phyloP scores from a whole-genome alignment of 2,888 invertebrate species.

The Cerastis leucographa region DNA sequence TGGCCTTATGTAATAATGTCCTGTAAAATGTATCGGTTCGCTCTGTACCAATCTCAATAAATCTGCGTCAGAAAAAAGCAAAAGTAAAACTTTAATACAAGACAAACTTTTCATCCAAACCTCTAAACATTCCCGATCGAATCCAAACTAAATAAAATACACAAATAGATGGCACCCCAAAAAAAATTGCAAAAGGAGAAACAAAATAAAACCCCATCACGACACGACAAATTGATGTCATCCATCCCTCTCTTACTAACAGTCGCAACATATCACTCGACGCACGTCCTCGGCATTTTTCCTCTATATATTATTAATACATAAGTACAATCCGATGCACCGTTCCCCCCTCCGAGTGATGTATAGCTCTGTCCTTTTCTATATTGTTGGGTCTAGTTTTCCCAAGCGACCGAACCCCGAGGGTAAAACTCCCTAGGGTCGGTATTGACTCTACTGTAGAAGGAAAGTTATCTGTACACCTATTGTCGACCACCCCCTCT shows the following conservation, averaged over 20 bases:
- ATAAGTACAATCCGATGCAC: constrained; percentile 87
- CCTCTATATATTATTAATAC: constrained; percentile 91
- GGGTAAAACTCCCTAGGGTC: constrained; percentile 90
- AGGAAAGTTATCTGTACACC: constrained; percentile 91
- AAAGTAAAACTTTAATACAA: constrained; percentile 7
- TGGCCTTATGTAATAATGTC: too few species aligned
- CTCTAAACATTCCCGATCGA: constrained; percentile 46
- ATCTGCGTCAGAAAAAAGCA: background rate
- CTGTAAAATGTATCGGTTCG: too few species aligned
- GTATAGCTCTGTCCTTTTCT: constrained; percentile 86
- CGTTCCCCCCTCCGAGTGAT: constrained; percentile 76
- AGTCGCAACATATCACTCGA: constrained; percentile 90
- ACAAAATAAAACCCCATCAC: constrained; percentile 91
- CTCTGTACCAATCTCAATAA: background rate
- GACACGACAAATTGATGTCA: constrained; percentile 90
- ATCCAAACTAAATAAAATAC: constrained; percentile 64
- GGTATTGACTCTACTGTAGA: constrained; percentile 90
- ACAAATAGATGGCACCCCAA: constrained; percentile 69
- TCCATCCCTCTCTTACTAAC: constrained; percentile 90
- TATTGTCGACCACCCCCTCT: constrained; percentile 87
- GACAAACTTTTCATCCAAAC: constrained; percentile 23
- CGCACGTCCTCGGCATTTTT: constrained; percentile 90
- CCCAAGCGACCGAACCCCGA: constrained; percentile 90
- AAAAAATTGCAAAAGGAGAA: constrained; percentile 83
- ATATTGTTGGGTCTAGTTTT: constrained; percentile 91